phyloP scores from a whole-genome alignment of 2,888 invertebrate genomes.

The Drosophila sordidula region DNA sequence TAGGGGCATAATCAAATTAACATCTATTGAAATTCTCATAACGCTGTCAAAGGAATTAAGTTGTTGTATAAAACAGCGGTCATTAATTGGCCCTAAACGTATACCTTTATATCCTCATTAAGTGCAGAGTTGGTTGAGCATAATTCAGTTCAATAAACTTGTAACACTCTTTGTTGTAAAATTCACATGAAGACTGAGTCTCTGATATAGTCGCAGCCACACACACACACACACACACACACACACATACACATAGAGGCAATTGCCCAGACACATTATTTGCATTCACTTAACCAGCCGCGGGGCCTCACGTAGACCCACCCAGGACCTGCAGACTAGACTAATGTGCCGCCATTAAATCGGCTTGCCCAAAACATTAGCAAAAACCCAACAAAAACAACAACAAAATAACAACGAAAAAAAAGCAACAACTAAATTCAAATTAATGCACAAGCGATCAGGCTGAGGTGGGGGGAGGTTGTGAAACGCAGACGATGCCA shows the following conservation, averaged over 20 bases:
- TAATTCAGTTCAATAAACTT: constrained; percentile 12
- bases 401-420: constrained; percentile 15
- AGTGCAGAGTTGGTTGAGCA: background rate
- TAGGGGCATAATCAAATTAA: too few species aligned
- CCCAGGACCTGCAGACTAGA: constrained; percentile 34
- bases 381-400: constrained; percentile 19
- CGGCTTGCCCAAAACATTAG: constrained; percentile 67
- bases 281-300: constrained; percentile 29
- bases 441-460: constrained; percentile 67
- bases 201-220: constrained; percentile 9
- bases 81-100: too few species aligned
- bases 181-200: constrained; percentile 3
- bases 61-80: too few species aligned
- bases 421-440: constrained; percentile 49
- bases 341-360: constrained; percentile 68
- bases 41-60: too few species aligned
- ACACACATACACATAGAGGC: background rate
- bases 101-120: too few species aligned
- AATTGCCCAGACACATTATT: constrained; percentile 41
- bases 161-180: background rate
- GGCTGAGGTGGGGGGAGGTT: constrained; percentile 4
- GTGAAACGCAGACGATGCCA: constrained; percentile 30
- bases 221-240: background rate
- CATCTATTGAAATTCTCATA: too few species aligned
- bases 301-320: background rate